Conservation (phyloP, 2,113 vertebrate species). For the Falco punctatus region DNA sequence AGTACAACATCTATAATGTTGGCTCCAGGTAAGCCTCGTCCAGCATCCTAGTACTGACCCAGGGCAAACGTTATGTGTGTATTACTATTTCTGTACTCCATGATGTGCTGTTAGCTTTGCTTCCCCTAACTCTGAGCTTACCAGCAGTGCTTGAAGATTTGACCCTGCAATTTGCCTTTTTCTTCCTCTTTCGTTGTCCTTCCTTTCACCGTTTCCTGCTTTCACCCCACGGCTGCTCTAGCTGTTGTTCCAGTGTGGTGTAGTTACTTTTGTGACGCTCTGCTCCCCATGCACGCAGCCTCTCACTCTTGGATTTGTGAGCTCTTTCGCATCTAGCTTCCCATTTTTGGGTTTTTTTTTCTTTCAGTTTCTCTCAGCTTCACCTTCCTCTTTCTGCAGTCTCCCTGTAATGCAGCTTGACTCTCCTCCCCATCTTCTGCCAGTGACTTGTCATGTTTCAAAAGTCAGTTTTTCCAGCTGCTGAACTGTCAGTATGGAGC, state of each 20-base stretch:
- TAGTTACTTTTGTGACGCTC: not conserved
- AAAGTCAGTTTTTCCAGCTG: not conserved
- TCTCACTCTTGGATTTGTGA: not conserved
- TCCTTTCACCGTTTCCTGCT: not conserved
- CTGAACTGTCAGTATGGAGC: not conserved
- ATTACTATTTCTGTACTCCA: fast-evolving
- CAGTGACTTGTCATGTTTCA: not conserved
- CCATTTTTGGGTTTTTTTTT: fast-evolving
- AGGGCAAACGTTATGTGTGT: fast-evolving
- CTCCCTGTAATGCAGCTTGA: fast-evolving
- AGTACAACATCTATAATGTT: slow-evolving; percentile 97
- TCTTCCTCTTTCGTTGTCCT: not conserved
- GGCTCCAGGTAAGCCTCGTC: slow-evolving; percentile 85
- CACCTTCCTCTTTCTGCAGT: not conserved
- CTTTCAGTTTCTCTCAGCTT: not conserved
- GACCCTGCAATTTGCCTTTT: not conserved
- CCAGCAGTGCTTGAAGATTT: not conserved
- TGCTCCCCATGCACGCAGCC: not conserved
- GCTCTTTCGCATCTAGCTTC: not conserved
- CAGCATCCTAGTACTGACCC: not conserved
- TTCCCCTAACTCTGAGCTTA: not conserved
- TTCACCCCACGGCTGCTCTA: not conserved
- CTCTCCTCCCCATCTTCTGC: not conserved
- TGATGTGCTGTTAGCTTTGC: not conserved
- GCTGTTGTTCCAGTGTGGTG: not conserved